phyloP scores from a whole-genome alignment of 1,140 invertebrate species.

The Episyrphus balteatus region DNA sequence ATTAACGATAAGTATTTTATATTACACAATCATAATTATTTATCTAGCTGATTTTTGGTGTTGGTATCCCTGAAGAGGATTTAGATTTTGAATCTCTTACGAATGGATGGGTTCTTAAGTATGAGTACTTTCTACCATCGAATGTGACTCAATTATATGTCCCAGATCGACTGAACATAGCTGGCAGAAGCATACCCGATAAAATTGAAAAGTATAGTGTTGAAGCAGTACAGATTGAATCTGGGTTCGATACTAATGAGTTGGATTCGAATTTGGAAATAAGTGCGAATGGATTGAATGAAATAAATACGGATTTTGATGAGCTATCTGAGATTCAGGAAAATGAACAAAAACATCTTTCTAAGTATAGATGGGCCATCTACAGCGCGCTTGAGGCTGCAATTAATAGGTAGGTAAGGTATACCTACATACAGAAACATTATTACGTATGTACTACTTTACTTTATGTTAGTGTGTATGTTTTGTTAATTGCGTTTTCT shows the following conservation, averaged over 20 bases:
- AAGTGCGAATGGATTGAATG: too few relatives aligned
- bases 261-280: too few relatives aligned
- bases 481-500: constrained; percentile 3
- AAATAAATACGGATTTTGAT: neutral
- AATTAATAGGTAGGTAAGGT: constrained; percentile 15
- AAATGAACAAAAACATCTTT: constrained; percentile 6
- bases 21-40: neutral
- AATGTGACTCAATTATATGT: constrained; percentile 5
- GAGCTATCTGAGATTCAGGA: neutral
- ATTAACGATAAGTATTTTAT: too few relatives aligned
- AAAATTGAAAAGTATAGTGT: neutral
- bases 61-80: constrained; percentile 31
- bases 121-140: constrained; percentile 31
- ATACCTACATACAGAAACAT: too few relatives aligned
- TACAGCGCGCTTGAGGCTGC: constrained; percentile 28
- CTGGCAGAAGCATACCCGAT: neutral
- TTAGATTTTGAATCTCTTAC: constrained; percentile 29
- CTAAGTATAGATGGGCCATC: constrained; percentile 28
- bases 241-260: too few relatives aligned
- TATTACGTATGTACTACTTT: neutral
- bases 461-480: neutral
- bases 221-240: neutral
- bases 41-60: constrained; percentile 26
- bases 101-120: constrained; percentile 33
- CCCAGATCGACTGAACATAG: neutral